Base-by-base conservation (phyloP, 2,888 invertebrate genomes). In the Ctenicera cuprea region DNA sequence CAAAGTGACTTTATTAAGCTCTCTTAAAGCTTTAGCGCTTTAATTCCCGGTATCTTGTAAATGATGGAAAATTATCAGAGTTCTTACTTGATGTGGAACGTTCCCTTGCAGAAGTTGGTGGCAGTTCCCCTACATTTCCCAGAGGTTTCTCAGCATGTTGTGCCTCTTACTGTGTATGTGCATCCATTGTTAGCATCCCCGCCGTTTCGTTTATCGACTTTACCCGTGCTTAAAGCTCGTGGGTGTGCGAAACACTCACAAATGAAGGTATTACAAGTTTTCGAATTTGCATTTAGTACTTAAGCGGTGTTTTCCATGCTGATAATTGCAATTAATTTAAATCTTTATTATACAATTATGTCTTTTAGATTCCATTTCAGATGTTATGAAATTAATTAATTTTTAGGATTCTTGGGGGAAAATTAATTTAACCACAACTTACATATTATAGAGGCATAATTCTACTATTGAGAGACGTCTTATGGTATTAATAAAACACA, bases 121-220 rank as follows among this genome's bases (percentile, higher is more conserved):
- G 18, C 18, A 18, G 48, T 48, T 16, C 48, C 48, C 18, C 2
- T 48, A 18, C 48, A 30, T 54, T 18, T 16, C 5, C 54, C 14
- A 1, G 54, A 33, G 12, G 54, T 30, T 26, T 30, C 54, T n/a
- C 54, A 54, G 26, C 54, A 33, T 54, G 54, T 30, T 26, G n/a
- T n/a, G 26, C 30, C 54, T n/a, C 33, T 54, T 7, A 30, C 54
- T 30, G 54, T 54, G 54, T 26, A 54, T 30, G 54, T 54, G 54
- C 54, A 54, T 14, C 30, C 26, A 26, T 30, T 30, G 54, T 54
- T 54, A 54, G 14, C 54, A 54, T 26, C 30, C 54, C 54, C 26
- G 14, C 1, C 26, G 30, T 3, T 30, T 54, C 54, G 30, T 54
- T 54, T 54, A 54, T 54, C 54, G 30, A 22, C 8, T 54, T 30